Conservation (phyloP, 2,888 invertebrate genomes). For the Hymenopus coronatus region DNA sequence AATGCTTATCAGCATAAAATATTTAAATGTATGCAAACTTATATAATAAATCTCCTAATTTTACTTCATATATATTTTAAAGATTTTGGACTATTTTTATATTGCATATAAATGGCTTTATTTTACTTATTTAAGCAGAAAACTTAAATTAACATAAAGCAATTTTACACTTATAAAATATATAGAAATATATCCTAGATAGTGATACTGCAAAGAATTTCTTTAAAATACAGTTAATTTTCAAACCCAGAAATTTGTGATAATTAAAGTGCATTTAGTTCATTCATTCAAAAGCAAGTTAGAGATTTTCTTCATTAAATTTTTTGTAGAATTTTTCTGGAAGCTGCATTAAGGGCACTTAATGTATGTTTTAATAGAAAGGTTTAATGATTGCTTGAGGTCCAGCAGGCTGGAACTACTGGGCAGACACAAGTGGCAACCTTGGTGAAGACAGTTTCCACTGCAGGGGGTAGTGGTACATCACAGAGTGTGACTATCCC, state of each 20-base stretch:
- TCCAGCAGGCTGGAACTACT: constrained; percentile 53
- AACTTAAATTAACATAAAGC: not conserved
- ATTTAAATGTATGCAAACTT: no score
- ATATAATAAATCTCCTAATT: no score
- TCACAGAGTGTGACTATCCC: constrained; percentile 52
- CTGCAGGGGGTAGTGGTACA: constrained; percentile 38
- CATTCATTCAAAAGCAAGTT: not conserved
- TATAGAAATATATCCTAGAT: not conserved
- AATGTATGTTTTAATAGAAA: not conserved
- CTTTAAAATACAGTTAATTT: not conserved
- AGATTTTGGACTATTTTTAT: no score
- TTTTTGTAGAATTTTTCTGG: not conserved
- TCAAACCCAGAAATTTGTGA: not conserved
- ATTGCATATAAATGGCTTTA: no score
- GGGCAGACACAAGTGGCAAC: constrained; percentile 58
- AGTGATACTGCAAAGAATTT: not conserved
- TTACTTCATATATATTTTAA: no score
- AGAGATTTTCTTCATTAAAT: not conserved
- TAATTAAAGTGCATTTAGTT: not conserved
- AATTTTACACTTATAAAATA: not conserved
- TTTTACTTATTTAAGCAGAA: no score
- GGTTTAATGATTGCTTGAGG: constrained; percentile 36
- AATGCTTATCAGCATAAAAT: no score
- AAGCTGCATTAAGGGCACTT: not conserved
- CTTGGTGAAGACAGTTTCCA: constrained; percentile 60